Conservation (phyloP, 1,140 invertebrate species). For the Trichoplusia ni region DNA sequence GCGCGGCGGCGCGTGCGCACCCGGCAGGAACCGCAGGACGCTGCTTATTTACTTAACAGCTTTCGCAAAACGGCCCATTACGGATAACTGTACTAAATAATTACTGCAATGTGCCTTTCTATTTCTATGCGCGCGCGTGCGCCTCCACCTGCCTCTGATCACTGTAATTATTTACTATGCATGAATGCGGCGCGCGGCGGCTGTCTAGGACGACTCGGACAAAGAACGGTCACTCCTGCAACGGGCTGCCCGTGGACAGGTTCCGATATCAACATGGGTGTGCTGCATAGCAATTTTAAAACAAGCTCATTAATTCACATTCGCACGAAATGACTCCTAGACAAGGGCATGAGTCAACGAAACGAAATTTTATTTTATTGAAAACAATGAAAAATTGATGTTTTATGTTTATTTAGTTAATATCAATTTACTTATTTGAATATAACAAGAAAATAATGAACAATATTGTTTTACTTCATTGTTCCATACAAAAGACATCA, state of each 20-base stretch:
- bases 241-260: conserved; percentile 61
- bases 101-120: conserved; percentile 81
- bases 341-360: conserved; percentile 29
- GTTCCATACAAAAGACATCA: conserved; percentile 53
- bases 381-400: conserved; percentile 25
- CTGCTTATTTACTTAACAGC: conserved; percentile 78
- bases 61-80: conserved; percentile 79
- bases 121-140: conserved; percentile 79
- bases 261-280: conserved; percentile 69
- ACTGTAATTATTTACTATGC: conserved; percentile 80
- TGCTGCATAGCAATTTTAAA: conserved; percentile 68
- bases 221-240: conserved; percentile 73
- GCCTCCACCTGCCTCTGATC: conserved; percentile 75
- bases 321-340: conserved; percentile 51
- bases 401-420: neutral
- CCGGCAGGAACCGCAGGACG: conserved; percentile 66
- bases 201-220: conserved; percentile 77
- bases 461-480: conserved; percentile 2
- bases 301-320: conserved; percentile 69
- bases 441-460: neutral
- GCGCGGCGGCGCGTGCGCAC: conserved; percentile 56
- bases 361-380: conserved; percentile 27
- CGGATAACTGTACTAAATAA: conserved; percentile 81
- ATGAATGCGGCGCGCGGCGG: conserved; percentile 73
- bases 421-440: neutral